Evolutionary conservation across 2,797 vertebrate species (phyloP).

Genomic region (Neosilurus mollespiculum): DNA sequence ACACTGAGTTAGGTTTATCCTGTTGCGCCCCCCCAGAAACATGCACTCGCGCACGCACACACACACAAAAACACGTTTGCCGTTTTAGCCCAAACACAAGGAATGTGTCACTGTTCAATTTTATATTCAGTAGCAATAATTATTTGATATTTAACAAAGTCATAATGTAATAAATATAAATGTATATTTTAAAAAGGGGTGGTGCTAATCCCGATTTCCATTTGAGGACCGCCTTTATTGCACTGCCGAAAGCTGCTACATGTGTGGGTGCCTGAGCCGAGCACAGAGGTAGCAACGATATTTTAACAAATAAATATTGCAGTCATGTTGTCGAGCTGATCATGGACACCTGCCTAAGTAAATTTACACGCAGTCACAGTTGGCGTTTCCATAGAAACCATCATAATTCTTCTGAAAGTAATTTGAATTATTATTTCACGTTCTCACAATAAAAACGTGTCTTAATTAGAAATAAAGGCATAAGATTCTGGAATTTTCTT

Average conservation of each 20-base stretch:
- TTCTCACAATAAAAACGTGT: background rate
- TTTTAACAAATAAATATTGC: background rate
- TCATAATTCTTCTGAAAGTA: background rate
- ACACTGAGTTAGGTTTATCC: conserved; percentile 36
- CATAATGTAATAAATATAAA: background rate
- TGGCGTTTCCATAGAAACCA: background rate
- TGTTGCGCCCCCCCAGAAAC: background rate
- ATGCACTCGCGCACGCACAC: conserved; percentile 48
- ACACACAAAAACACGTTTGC: conserved; percentile 52
- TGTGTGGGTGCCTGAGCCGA: background rate
- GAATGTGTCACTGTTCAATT: background rate
- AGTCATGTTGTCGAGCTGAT: background rate
- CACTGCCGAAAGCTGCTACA: conserved; percentile 13
- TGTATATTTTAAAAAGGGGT: background rate
- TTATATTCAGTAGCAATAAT: background rate
- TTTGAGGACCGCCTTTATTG: background rate
- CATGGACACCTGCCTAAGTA: background rate
- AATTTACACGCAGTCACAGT: background rate
- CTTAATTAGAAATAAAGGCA: background rate
- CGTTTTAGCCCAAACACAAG: conserved; percentile 9
- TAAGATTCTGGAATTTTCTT: background rate
- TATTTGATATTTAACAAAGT: background rate
- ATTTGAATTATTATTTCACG: background rate
- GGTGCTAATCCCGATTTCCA: background rate
- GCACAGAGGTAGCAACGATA: background rate